Conservation (phyloP, 1,140 invertebrate species). For the Brachystomella parvula region DNA sequence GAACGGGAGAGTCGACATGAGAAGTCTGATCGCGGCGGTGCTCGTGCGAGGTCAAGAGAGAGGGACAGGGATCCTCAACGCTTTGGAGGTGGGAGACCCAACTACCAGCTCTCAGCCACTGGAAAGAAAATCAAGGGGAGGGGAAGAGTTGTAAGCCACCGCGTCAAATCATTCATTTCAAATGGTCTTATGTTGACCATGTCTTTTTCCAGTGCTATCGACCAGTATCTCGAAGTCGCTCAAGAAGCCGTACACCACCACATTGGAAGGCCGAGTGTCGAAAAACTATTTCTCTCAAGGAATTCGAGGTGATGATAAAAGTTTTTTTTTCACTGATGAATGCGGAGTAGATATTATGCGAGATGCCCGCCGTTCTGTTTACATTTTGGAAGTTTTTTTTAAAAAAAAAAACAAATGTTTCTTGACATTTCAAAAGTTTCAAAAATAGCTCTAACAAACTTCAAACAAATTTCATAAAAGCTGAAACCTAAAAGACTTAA, state of each 20-base stretch:
- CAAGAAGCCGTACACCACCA: slow-evolving; percentile 73
- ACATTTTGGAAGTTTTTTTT: no score
- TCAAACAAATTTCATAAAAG: no score
- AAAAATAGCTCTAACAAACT: no score
- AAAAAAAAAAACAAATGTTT: no score
- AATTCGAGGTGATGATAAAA: slow-evolving; percentile 69
- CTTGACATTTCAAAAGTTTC: no score
- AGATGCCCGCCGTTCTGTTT: no score
- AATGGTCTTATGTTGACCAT: background rate
- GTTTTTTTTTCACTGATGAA: no score
- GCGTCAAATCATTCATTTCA: slow-evolving; percentile 15
- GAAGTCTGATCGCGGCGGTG: background rate
- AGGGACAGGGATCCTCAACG: slow-evolving; percentile 11
- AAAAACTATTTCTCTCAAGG: slow-evolving; percentile 64
- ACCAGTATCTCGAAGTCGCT: slow-evolving; percentile 68
- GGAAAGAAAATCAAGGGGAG: slow-evolving; percentile 79
- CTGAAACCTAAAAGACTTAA: background rate
- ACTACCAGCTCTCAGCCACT: slow-evolving; percentile 44
- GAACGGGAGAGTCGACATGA: slow-evolving; percentile 23
- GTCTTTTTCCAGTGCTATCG: slow-evolving; percentile 58
- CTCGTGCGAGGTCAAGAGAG: background rate
- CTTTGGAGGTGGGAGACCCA: slow-evolving; percentile 15
- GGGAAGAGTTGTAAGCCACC: slow-evolving; percentile 73
- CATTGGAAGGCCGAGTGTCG: slow-evolving; percentile 82
- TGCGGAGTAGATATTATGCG: no score